These are phyloP conservation scores for Chondrosia reniformis DNA, from an alignment of 37 sponge, comb jelly and placozoan genomes.

Conservation along the genomic window DNA sequence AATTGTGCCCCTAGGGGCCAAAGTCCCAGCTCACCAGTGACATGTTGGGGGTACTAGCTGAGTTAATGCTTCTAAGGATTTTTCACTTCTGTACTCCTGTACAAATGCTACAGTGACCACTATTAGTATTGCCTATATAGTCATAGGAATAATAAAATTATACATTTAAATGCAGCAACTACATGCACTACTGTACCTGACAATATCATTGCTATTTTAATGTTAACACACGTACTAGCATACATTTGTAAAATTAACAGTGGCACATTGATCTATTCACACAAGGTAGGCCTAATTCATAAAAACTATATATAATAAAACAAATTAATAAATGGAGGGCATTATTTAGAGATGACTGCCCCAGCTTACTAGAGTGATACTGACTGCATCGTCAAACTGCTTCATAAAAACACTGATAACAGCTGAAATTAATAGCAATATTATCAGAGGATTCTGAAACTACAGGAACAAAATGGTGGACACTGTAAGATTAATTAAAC, in stretches of 20 bases:
- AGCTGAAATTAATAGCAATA: conserved; percentile 91
- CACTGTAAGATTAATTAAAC: too few species aligned
- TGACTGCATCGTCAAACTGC: conserved; percentile 97
- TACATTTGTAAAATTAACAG: too few species aligned
- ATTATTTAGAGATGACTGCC: neutral
- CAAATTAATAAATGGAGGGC: neutral
- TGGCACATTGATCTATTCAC: too few species aligned
- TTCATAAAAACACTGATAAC: conserved; percentile 81
- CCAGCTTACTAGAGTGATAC: conserved; percentile 85
- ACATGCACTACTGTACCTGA: too few species aligned
- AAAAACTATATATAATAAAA: neutral
- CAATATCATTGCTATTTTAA: too few species aligned
- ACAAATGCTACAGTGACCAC: conserved; percentile 98
- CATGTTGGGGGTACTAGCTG: conserved; percentile 93
- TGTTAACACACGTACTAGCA: too few species aligned
- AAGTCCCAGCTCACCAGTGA: conserved; percentile 82
- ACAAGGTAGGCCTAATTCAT: neutral
- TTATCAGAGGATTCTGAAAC: conserved; percentile 97
- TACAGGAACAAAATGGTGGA: conserved; percentile 24
- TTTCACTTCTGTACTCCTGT: conserved; percentile 97
- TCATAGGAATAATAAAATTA: neutral
- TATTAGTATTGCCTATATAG: conserved; percentile 81
- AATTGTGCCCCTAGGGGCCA: too few species aligned
- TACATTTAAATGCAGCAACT: too few species aligned
- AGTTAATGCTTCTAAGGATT: conserved; percentile 87